Evolutionary conservation across 2,888 invertebrate species (phyloP).

Genomic region (Phania funesta): DNA sequence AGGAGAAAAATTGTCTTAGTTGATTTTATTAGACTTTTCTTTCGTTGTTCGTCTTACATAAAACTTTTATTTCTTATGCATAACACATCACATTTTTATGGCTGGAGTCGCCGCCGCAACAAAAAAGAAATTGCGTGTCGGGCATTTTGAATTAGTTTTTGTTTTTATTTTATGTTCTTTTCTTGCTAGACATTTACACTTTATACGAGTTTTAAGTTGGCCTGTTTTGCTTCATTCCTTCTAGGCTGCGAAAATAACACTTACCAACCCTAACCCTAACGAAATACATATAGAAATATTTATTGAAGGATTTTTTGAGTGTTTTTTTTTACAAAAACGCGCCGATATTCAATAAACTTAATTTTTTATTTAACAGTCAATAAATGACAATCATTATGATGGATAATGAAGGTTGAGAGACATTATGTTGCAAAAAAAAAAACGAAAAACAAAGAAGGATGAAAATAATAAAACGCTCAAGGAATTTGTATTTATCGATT

Average conservation of each 20-base stretch:
- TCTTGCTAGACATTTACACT: slow-evolving; percentile 3
- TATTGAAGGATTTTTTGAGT: neutral
- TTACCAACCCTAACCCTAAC: slow-evolving; percentile 32
- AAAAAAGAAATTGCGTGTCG: slow-evolving; percentile 62
- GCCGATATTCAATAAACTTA: slow-evolving; percentile 34
- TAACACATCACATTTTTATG: slow-evolving; percentile 50
- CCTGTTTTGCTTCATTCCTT: slow-evolving; percentile 15
- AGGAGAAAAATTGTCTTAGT: slow-evolving; percentile 44
- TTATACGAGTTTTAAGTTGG: neutral
- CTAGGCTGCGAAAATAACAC: neutral
- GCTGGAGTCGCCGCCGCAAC: slow-evolving; percentile 43
- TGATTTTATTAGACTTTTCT: slow-evolving; percentile 36
- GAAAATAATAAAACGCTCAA: slow-evolving; percentile 27
- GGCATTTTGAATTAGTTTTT: slow-evolving; percentile 63
- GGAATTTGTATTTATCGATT: slow-evolving; percentile 45
- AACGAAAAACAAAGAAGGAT: slow-evolving; percentile 12
- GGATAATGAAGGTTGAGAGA: slow-evolving; percentile 48
- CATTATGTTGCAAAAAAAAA: neutral
- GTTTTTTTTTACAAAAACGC: slow-evolving; percentile 42
- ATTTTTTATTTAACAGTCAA: slow-evolving; percentile 40
- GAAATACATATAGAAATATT: neutral
- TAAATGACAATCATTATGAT: slow-evolving; percentile 65
- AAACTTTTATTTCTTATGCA: slow-evolving; percentile 59
- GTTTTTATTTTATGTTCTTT: neutral
- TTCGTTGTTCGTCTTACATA: neutral